Percentiles rank a stretch among this genome's conserved stretches.
Evolutionary conservation across 2,797 vertebrate species (phyloP).

Genomic region (Sebastes wilsoni): DNA sequence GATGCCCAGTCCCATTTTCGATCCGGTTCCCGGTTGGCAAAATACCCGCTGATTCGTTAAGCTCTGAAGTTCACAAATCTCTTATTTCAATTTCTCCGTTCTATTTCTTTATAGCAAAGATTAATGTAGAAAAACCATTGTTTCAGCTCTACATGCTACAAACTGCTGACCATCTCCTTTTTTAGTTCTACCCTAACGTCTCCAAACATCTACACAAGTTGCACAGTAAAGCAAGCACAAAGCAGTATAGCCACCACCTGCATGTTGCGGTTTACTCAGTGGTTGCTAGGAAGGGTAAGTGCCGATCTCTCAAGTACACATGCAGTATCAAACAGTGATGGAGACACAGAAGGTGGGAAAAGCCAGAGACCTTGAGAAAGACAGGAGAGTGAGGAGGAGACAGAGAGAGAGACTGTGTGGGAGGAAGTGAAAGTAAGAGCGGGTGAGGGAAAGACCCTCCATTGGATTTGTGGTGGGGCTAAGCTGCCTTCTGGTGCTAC

Average conservation of each 20-base stretch:
- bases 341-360: background rate
- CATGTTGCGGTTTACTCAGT: background rate
- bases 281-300: conserved; percentile 4
- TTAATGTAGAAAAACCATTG: background rate
- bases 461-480: conserved; percentile 61
- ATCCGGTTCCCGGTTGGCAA: background rate
- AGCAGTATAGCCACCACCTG: background rate
- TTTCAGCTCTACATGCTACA: background rate
- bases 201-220: background rate
- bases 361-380: background rate
- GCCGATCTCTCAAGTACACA: conserved; percentile 1
- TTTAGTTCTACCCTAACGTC: background rate
- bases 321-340: conserved; percentile 4
- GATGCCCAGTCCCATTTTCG: background rate
- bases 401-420: background rate
- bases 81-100: background rate
- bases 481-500: conserved; percentile 69
- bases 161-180: background rate
- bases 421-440: conserved; percentile 17
- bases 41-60: background rate
- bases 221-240: background rate
- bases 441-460: conserved; percentile 32
- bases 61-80: background rate
- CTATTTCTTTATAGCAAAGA: background rate
- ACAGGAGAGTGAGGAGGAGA: conserved; percentile 1